Evolutionary conservation across 2,797 vertebrate genomes (phyloP).

Genomic region (Tympanoctomys barrerae): DNA sequence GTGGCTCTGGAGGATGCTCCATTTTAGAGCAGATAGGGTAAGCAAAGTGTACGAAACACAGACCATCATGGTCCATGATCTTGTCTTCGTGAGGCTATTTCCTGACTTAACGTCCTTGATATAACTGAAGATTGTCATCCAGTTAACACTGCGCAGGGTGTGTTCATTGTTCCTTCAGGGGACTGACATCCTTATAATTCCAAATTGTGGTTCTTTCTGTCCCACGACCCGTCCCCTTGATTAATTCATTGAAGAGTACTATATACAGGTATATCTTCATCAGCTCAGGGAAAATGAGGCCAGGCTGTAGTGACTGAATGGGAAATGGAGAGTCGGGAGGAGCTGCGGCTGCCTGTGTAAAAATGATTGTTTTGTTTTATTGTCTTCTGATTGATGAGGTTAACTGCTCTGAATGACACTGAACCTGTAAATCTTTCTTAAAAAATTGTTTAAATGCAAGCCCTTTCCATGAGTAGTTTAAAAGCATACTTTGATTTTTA

Average conservation of each 20-base stretch:
- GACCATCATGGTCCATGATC: neutral
- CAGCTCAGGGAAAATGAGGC: neutral
- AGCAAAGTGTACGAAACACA: neutral
- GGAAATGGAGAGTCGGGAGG: neutral
- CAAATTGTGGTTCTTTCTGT: neutral
- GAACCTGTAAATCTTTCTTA: conserved; percentile 50
- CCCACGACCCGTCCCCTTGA: neutral
- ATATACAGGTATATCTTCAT: neutral
- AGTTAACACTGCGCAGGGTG: neutral
- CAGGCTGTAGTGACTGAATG: neutral
- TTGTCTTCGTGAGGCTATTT: neutral
- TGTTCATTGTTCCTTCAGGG: neutral
- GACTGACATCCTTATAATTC: neutral
- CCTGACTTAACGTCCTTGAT: neutral
- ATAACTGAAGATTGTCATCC: neutral
- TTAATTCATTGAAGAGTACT: conserved; percentile 29
- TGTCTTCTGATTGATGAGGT: conserved; percentile 14
- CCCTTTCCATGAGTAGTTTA: conserved; percentile 38
- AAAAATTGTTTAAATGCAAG: conserved; percentile 47
- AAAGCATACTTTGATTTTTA: conserved; percentile 71
- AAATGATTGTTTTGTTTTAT: neutral
- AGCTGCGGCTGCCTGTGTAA: neutral
- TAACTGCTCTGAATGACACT: conserved; percentile 55
- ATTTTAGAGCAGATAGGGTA: neutral
- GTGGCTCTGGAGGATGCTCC: neutral